Percentiles rank a stretch among this genome's conserved stretches.
Conservation (phyloP, 2,797 vertebrate species). For the Molossus alvarezi region DNA sequence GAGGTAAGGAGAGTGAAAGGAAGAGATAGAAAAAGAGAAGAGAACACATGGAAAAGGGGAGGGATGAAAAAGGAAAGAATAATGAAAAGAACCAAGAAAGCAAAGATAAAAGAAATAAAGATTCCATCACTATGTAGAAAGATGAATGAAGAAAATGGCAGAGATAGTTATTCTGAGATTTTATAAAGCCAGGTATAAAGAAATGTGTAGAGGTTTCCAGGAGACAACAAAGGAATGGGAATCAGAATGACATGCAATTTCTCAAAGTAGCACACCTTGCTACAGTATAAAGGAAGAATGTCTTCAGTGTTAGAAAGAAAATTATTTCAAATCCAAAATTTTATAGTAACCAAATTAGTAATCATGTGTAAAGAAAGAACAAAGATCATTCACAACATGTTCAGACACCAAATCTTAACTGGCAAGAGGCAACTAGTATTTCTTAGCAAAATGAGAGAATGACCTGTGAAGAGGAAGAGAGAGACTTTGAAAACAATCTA, state of each 20-base stretch:
- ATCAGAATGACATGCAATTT: not conserved
- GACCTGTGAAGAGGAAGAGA: not conserved
- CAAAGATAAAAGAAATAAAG: not conserved
- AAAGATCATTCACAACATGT: not conserved
- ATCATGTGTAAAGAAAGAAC: not conserved
- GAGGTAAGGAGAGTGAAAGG: not conserved
- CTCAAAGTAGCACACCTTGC: not conserved
- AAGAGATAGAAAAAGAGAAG: not conserved
- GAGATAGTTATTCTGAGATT: not conserved
- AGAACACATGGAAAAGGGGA: not conserved
- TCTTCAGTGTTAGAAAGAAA: not conserved
- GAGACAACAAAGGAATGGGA: not conserved
- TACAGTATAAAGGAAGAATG: not conserved
- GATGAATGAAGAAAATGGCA: not conserved
- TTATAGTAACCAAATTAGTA: not conserved
- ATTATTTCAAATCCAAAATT: not conserved
- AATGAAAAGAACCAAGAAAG: not conserved
- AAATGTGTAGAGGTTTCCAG: slow-evolving; percentile 7
- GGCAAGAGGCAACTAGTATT: not conserved
- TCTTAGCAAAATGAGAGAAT: not conserved
- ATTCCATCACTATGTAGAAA: not conserved
- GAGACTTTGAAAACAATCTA: not conserved
- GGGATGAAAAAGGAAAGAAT: not conserved
- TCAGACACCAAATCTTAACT: not conserved
- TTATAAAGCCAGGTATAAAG: not conserved